Percentiles rank a stretch among this genome's conserved stretches.
phyloP scores from a whole-genome alignment of 2,888 invertebrate genomes.

The Elgonia sp. region DNA sequence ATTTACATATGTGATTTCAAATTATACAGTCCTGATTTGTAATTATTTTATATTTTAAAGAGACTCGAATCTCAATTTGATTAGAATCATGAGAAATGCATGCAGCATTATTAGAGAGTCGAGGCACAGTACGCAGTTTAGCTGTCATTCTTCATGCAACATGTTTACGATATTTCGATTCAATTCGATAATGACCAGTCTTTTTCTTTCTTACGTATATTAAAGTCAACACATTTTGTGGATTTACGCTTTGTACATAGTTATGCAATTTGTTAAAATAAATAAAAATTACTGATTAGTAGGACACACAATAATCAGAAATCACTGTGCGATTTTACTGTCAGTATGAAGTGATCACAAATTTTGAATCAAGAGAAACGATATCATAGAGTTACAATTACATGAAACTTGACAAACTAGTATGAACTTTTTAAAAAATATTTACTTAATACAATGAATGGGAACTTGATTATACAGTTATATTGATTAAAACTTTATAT shows the following conservation, averaged over 20 bases:
- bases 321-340: constrained; percentile 17
- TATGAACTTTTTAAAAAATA: no score
- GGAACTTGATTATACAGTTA: no score
- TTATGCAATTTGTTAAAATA: no score
- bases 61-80: no score
- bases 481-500: constrained; percentile 4
- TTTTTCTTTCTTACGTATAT: constrained; percentile 48
- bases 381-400: constrained; percentile 10
- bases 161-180: constrained; percentile 75
- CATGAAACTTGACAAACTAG: constrained; percentile 6
- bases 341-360: constrained; percentile 26
- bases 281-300: no score
- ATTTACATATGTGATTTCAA: no score
- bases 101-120: constrained; percentile 67
- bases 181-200: neutral
- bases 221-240: no score
- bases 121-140: constrained; percentile 81
- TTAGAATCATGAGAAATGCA: constrained; percentile 41
- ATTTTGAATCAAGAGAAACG: constrained; percentile 25
- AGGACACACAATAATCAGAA: neutral
- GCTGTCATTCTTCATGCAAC: constrained; percentile 83
- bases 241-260: no score
- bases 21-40: no score
- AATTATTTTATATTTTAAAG: no score
- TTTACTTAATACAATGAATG: no score